Evolutionary conservation across 2,113 vertebrate species (phyloP).

Genomic region (Toxotes jaculatrix): DNA sequence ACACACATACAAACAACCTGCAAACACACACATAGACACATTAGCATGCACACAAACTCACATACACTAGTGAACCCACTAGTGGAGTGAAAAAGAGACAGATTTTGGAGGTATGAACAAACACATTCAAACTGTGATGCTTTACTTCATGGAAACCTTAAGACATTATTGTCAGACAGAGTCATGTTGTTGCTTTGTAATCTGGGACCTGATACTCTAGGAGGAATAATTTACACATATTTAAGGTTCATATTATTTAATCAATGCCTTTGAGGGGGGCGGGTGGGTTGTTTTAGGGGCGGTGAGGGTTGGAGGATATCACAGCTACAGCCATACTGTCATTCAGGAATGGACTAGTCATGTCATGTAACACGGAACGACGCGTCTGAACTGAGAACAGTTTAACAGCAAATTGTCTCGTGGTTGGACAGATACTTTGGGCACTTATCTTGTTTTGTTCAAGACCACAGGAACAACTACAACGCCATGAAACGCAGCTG

Average conservation of each 20-base stretch:
- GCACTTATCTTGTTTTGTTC: slow-evolving; percentile 65
- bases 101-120: slow-evolving; percentile 23
- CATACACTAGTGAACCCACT: slow-evolving; percentile 22
- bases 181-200: slow-evolving; percentile 59
- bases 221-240: slow-evolving; percentile 83
- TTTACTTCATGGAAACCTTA: slow-evolving; percentile 84
- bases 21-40: slow-evolving; percentile 36
- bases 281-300: background rate
- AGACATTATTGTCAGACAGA: slow-evolving; percentile 16
- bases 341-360: slow-evolving; percentile 64
- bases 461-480: slow-evolving; percentile 27
- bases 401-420: slow-evolving; percentile 80
- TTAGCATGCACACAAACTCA: slow-evolving; percentile 41
- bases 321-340: slow-evolving; percentile 54
- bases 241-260: slow-evolving; percentile 89
- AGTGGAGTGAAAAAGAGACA: slow-evolving; percentile 3
- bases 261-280: slow-evolving; percentile 56
- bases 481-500: slow-evolving; percentile 28
- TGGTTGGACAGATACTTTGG: slow-evolving; percentile 72
- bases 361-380: slow-evolving; percentile 72
- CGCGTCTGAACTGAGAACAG: slow-evolving; percentile 70
- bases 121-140: slow-evolving; percentile 90
- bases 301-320: background rate
- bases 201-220: slow-evolving; percentile 46
- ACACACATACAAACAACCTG: slow-evolving; percentile 25